phyloP scores from a whole-genome alignment of 2,113 vertebrate species.

The Percopsis transmontana region DNA sequence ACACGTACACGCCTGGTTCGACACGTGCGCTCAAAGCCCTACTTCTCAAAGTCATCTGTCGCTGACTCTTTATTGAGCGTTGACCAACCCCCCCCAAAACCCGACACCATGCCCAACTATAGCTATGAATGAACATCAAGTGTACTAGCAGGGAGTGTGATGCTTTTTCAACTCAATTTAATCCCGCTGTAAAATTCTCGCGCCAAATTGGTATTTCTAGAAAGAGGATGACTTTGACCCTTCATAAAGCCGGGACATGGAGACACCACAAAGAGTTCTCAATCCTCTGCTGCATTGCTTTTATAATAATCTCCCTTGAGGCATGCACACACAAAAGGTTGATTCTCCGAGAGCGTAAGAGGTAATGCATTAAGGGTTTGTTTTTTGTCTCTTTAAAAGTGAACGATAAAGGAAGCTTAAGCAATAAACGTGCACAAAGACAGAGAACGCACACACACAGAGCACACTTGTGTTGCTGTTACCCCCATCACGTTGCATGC shows the following conservation, averaged over 20 bases:
- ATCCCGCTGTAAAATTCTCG: conserved; percentile 10
- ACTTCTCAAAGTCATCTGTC: conserved; percentile 58
- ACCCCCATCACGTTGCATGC: conserved; percentile 22
- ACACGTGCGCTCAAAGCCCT: not conserved
- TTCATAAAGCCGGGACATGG: conserved; percentile 23
- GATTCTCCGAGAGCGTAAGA: conserved; percentile 30
- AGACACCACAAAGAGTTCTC: conserved; percentile 32
- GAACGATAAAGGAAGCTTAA: conserved; percentile 37
- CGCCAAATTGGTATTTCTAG: conserved; percentile 6
- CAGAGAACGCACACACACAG: not conserved
- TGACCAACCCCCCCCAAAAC: not conserved
- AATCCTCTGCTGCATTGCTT: conserved; percentile 36
- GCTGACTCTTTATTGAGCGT: conserved; percentile 20
- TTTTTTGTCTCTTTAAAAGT: conserved; percentile 49
- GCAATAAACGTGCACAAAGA: not conserved
- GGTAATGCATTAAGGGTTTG: conserved; percentile 21
- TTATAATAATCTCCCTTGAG: conserved; percentile 38
- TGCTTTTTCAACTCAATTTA: conserved; percentile 4
- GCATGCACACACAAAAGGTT: conserved; percentile 6
- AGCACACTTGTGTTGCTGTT: too few relatives aligned
- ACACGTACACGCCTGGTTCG: too few relatives aligned
- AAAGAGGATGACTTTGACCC: conserved; percentile 34
- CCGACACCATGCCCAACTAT: too few relatives aligned
- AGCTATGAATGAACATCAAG: too few relatives aligned
- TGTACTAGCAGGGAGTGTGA: too few relatives aligned